Conservation (phyloP, 2,888 invertebrate species). For the Oxyscelio sp. region DNA sequence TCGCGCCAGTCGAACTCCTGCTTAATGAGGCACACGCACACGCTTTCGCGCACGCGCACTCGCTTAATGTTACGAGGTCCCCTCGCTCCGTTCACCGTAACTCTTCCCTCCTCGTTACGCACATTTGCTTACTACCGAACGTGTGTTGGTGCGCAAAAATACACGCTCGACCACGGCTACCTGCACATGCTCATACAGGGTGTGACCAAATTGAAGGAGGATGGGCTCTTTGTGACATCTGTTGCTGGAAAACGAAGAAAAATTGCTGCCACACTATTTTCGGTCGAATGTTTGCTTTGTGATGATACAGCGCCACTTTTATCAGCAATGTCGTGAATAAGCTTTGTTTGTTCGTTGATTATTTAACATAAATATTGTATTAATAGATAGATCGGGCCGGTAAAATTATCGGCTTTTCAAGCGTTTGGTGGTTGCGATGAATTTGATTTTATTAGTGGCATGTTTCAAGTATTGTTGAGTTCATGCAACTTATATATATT, state of each 20-base stretch:
- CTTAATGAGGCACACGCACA: constrained; percentile 85
- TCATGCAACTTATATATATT: too few species aligned
- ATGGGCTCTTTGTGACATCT: constrained; percentile 54
- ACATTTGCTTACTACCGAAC: constrained; percentile 23
- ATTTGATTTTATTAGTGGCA: too few species aligned
- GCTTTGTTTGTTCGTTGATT: constrained; percentile 47
- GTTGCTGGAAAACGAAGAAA: constrained; percentile 71
- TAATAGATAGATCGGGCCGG: constrained; percentile 3
- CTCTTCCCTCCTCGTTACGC: constrained; percentile 68
- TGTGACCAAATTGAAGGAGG: constrained; percentile 56
- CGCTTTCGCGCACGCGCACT: constrained; percentile 83
- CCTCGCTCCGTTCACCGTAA: too few species aligned
- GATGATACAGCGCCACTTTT: constrained; percentile 28
- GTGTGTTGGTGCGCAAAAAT: constrained; percentile 28
- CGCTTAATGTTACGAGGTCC: constrained; percentile 72
- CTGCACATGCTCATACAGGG: constrained; percentile 44
- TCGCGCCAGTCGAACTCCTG: constrained; percentile 80
- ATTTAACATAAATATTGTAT: constrained; percentile 43
- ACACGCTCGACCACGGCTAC: constrained; percentile 17
- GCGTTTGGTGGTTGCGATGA: background rate
- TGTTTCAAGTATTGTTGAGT: too few species aligned
- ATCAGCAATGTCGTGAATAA: too few species aligned
- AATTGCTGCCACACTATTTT: constrained; percentile 43
- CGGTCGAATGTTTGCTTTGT: constrained; percentile 18
- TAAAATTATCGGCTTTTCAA: background rate